phyloP scores from a whole-genome alignment of 2,888 invertebrate species.

The Seira sanloemensis region DNA sequence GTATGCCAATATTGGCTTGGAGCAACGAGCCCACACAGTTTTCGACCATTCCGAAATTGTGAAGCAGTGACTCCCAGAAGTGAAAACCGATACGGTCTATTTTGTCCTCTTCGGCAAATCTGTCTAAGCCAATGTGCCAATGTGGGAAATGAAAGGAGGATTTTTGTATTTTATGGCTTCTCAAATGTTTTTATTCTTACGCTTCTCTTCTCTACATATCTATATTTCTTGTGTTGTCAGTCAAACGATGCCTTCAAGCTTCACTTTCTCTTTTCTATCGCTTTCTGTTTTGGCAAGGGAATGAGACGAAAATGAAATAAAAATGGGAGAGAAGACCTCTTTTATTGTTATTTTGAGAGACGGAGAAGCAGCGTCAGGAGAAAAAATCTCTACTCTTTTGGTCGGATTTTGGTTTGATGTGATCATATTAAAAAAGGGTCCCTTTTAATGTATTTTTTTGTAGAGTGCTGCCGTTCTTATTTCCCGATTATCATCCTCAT shows the following conservation, averaged over 20 bases:
- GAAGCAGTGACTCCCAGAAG: no score
- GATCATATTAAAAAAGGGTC: background rate
- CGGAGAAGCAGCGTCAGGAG: no score
- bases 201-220: conserved; percentile 28
- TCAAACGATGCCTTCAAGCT: conserved; percentile 34
- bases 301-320: background rate
- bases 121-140: background rate
- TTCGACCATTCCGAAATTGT: no score
- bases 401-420: background rate
- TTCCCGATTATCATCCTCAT: background rate
- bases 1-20: no score
- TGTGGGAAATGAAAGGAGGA: conserved; percentile 31
- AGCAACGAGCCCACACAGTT: no score
- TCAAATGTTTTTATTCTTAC: conserved; percentile 8
- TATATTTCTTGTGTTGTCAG: conserved; percentile 31
- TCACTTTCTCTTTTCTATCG: conserved; percentile 6
- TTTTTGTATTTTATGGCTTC: conserved; percentile 12
- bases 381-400: background rate
- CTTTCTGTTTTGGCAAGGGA: background rate
- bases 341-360: background rate
- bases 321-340: background rate
- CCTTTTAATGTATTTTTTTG: background rate
- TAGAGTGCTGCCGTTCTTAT: background rate
- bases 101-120: background rate
- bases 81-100: background rate